Evolutionary conservation across 2,797 vertebrate genomes (phyloP), one percentile per base, ranked within the genome.

Genomic region (Siniperca undulata): DNA sequence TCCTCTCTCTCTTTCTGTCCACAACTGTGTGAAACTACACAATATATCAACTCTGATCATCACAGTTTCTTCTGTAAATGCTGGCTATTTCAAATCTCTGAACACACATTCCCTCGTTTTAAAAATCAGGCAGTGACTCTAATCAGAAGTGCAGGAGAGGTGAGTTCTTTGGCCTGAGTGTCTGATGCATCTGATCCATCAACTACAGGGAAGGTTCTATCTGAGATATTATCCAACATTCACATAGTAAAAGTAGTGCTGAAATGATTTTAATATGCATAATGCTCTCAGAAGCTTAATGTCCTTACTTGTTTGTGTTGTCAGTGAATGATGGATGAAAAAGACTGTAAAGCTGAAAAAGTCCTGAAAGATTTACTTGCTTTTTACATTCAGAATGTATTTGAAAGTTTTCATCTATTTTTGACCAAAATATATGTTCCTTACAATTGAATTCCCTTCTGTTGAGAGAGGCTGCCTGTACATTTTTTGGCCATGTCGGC

Each of bases 121-220:
- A 78, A 80, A 75, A 80, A 76, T 78, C 80, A 76, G 77, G 71
- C 80, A 78, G 42, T 40, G 66, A 85, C 59, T 76, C 74, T 38
- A 56, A 77, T 82, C 77, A 80, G 67, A 84, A 67, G 62, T 70
- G 77, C 73, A 83, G 81, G 71, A 88, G 73, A 85, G 68, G 62
- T n/a, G 78, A 83, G 82, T 70, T 92, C 90, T 93, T 94, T 93
- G 93, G 91, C 89, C 88, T 90, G 86, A 88, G 80, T 48, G 74
- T 83, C 72, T 56, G 68, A 75, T 68, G 78, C 50, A 56, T 87
- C 42, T 70, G 46, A 71, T 86, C 70, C 58, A 62, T 79, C 79
- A 60, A 61, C 11, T 4, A n/a, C 38, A 82, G 60, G 58, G 80
- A 73, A 64, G 17, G 34, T 56, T 36, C 42, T 36, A 40, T 74